These are phyloP conservation scores for Nephrotoma flavescens DNA, from an alignment of 2,888 invertebrate species.

Conservation along the genomic window DNA sequence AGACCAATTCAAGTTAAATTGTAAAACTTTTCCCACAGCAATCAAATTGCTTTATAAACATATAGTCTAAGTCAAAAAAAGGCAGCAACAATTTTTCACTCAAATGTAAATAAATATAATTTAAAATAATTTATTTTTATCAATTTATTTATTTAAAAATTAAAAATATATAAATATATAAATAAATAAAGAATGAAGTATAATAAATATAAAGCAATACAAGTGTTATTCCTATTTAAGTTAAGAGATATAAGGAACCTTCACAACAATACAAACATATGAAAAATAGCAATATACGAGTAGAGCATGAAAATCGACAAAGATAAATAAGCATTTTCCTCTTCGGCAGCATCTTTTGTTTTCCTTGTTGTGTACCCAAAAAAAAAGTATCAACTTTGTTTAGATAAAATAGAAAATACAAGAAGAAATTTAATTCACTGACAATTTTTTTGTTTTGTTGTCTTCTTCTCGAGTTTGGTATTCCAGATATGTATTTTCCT, in stretches of 20 bases:
- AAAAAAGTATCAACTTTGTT: neutral
- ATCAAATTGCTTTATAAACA: neutral
- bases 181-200: neutral
- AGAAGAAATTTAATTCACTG: neutral
- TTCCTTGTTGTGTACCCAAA: neutral
- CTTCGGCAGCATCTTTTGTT: neutral
- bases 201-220: neutral
- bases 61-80: neutral
- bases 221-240: neutral
- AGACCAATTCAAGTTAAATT: neutral
- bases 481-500: neutral
- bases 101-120: neutral
- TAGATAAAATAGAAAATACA: neutral
- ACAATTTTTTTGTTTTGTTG: neutral
- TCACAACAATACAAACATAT: neutral
- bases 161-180: neutral
- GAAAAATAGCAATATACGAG: neutral
- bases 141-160: neutral
- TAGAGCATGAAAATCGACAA: neutral
- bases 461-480: neutral
- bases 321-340: neutral
- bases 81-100: neutral
- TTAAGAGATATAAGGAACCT: neutral
- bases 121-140: neutral
- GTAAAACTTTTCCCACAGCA: neutral